Conservation (phyloP, 1,140 invertebrate genomes). For the Heliothis subflexa region DNA sequence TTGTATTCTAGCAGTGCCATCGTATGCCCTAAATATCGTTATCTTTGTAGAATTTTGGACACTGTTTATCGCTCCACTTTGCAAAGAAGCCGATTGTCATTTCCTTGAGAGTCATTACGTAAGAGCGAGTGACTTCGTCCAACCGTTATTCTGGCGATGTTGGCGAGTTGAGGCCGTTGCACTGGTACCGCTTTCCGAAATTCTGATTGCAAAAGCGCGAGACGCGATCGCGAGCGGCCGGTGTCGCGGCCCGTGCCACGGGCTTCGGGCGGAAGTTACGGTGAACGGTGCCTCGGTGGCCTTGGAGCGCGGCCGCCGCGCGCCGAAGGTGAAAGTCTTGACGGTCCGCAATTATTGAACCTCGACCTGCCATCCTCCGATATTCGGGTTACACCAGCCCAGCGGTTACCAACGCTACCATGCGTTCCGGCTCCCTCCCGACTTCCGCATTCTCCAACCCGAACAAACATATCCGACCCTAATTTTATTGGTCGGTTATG, state of each 20-base stretch:
- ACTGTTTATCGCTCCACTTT: slow-evolving; percentile 51
- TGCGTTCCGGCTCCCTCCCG: slow-evolving; percentile 46
- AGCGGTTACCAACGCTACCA: slow-evolving; percentile 39
- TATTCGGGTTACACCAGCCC: slow-evolving; percentile 64
- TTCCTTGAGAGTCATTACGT: slow-evolving; percentile 57
- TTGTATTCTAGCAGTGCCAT: not conserved
- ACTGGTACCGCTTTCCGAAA: slow-evolving; percentile 61
- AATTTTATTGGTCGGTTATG: slow-evolving; percentile 22
- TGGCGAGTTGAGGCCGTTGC: slow-evolving; percentile 57
- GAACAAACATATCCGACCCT: slow-evolving; percentile 25
- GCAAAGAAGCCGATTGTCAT: slow-evolving; percentile 43
- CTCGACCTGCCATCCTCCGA: slow-evolving; percentile 72
- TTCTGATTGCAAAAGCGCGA: slow-evolving; percentile 62
- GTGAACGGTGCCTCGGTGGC: slow-evolving; percentile 70
- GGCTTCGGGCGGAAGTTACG: slow-evolving; percentile 73
- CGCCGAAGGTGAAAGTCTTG: slow-evolving; percentile 83
- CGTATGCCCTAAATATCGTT: slow-evolving; percentile 39
- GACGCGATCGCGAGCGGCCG: slow-evolving; percentile 46
- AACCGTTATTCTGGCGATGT: slow-evolving; percentile 54
- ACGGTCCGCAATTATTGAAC: slow-evolving; percentile 76
- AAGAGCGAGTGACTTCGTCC: slow-evolving; percentile 48
- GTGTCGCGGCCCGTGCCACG: slow-evolving; percentile 63
- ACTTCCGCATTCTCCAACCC: slow-evolving; percentile 59
- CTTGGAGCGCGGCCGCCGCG: slow-evolving; percentile 71
- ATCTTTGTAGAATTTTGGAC: slow-evolving; percentile 11